A percentile compares a stretch with the other conserved stretches of the same genome.
These are phyloP conservation scores for Glyptemys insculpta DNA, from an alignment of 2,797 vertebrate genomes.

Conservation along the genomic window DNA sequence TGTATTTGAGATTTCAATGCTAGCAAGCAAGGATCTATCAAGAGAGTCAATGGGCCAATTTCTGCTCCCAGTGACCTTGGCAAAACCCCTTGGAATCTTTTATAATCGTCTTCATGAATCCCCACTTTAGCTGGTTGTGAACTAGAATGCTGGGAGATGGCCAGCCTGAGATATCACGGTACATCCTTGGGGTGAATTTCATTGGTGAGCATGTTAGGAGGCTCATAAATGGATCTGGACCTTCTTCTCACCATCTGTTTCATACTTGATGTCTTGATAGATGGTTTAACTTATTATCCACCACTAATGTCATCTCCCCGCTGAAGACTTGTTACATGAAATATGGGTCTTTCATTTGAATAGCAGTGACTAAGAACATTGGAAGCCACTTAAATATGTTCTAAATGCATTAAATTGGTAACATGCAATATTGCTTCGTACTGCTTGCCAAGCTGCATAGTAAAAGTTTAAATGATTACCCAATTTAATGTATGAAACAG, in stretches of 20 bases:
- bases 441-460: slow-evolving; percentile 79
- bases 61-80: slow-evolving; percentile 37
- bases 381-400: slow-evolving; percentile 81
- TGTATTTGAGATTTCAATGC: background rate
- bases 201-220: slow-evolving; percentile 69
- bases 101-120: background rate
- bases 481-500: slow-evolving; percentile 81
- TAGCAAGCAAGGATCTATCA: background rate
- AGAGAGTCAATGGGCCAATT: slow-evolving; percentile 15
- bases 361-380: slow-evolving; percentile 80
- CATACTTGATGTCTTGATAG: slow-evolving; percentile 80
- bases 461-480: slow-evolving; percentile 80
- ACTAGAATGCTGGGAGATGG: slow-evolving; percentile 52
- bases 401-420: slow-evolving; percentile 81
- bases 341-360: slow-evolving; percentile 80
- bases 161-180: slow-evolving; percentile 71
- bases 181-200: slow-evolving; percentile 75
- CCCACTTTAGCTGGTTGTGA: slow-evolving; percentile 32
- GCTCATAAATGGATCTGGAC: slow-evolving; percentile 67
- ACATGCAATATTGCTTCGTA: slow-evolving; percentile 73
- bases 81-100: slow-evolving; percentile 25
- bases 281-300: slow-evolving; percentile 80
- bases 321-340: slow-evolving; percentile 79
- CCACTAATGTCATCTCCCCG: slow-evolving; percentile 79
- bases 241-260: slow-evolving; percentile 78